These are phyloP conservation scores for Perdita meconis DNA, from an alignment of 2,888 invertebrate genomes.

Conservation along the genomic window DNA sequence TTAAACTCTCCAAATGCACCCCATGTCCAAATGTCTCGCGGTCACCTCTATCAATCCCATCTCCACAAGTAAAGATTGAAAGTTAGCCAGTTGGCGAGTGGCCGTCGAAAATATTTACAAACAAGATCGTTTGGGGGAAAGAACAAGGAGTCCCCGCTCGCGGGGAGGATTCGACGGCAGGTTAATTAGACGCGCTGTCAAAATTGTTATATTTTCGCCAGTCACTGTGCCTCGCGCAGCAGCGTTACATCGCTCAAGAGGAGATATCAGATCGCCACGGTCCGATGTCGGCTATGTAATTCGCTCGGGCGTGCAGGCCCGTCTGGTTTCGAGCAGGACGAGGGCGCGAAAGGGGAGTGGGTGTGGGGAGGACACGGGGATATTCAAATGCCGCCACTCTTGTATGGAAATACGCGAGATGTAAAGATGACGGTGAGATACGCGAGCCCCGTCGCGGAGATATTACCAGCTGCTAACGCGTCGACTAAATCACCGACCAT, in stretches of 20 bases:
- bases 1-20: no score
- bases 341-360: slow-evolving; percentile 8
- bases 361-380: slow-evolving; percentile 39
- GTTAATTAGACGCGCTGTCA: slow-evolving; percentile 65
- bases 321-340: slow-evolving; percentile 63
- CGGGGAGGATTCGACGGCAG: slow-evolving; percentile 38
- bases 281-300: slow-evolving; percentile 70
- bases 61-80: no score
- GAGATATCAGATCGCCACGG: slow-evolving; percentile 73
- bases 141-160: slow-evolving; percentile 22
- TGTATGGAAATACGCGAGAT: slow-evolving; percentile 76
- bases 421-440: slow-evolving; percentile 75
- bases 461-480: slow-evolving; percentile 78
- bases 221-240: slow-evolving; percentile 64
- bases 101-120: slow-evolving; percentile 41
- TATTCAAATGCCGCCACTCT: slow-evolving; percentile 77
- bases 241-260: slow-evolving; percentile 62
- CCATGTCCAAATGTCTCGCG: no score
- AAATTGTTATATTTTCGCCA: slow-evolving; percentile 70
- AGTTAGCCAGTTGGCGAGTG: not conserved
- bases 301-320: slow-evolving; percentile 72
- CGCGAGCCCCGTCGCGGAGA: slow-evolving; percentile 67
- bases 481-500: slow-evolving; percentile 73
- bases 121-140: slow-evolving; percentile 22
- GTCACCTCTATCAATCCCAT: no score